Base-by-base conservation (phyloP, 2,113 vertebrate species). In the Chamaetylas fuelleborni region DNA sequence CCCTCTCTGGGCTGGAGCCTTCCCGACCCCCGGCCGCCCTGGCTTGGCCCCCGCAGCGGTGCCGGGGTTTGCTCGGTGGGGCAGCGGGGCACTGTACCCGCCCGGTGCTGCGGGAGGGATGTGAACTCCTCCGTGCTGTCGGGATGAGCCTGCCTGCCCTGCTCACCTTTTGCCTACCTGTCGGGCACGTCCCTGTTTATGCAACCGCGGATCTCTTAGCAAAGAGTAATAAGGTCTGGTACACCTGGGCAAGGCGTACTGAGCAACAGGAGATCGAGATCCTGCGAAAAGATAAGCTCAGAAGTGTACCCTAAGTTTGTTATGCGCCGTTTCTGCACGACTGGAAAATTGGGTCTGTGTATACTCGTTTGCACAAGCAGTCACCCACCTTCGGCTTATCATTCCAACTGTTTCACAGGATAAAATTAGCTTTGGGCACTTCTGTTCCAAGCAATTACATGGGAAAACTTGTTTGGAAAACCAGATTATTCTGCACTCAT, bases 401-500 rank as follows among this genome's bases (percentile, higher is more conserved):
- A 81, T 82, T 88, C 77, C 67, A 65, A 31, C 36, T 6, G 12
- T 92, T 89, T 38, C 65, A 23, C 5, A 2, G 67, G 81, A 80
- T 12, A 72, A 92, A 91, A 90, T n/a, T 69, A 91, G 71, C 92
- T 92, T 43, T 71, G 51, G 86, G 92, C 81, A n/a, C 29, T 92
- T 64, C 33, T 88, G 60, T 73, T 90, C 74, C 38, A 14, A 83
- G 90, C 43, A 92, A 34, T 93, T 83, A 45, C 4, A 4, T 60
- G 86, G 92, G 76, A 90, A 93, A 74, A 85, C 51, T 86, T 71
- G 57, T 93, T 82, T 84, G 78, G 81, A 88, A 87, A 91, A 83
- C 62, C 25, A 78, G 57, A 50, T 65, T 87, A 40, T 85, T 92
- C 20, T 29, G 54, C 53, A 5, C 20, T 76, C 31, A 2, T 40